Evolutionary conservation across 2,888 invertebrate genomes (phyloP).

Genomic region (Cantharis flavilabris): DNA sequence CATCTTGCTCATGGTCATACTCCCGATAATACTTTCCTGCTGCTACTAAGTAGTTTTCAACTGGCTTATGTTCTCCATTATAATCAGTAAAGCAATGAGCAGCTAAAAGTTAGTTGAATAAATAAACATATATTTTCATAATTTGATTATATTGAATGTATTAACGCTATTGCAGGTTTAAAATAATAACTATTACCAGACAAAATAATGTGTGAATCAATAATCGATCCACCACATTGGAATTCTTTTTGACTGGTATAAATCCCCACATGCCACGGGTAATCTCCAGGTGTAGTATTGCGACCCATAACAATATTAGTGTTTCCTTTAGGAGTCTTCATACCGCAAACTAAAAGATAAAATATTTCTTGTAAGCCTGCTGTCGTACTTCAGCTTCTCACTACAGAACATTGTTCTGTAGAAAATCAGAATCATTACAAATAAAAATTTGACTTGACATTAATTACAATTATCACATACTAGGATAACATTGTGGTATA

Average conservation of each 20-base stretch:
- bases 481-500: background rate
- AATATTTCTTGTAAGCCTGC: too few relatives aligned
- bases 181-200: background rate
- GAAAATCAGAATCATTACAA: too few relatives aligned
- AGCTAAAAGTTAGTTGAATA: background rate
- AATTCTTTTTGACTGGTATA: background rate
- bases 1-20: background rate
- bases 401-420: too few relatives aligned
- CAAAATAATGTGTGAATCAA: background rate
- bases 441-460: background rate
- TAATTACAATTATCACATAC: background rate
- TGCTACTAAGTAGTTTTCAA: background rate
- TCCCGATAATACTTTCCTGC: background rate
- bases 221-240: background rate
- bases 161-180: too few relatives aligned
- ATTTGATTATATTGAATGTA: too few relatives aligned
- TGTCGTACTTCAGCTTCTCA: too few relatives aligned
- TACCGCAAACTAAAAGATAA: background rate
- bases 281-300: background rate
- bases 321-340: background rate
- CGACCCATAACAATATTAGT: background rate
- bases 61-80: background rate
- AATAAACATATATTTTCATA: too few relatives aligned
- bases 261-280: background rate
- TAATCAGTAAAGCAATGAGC: background rate